A percentile compares a stretch with the other conserved stretches of the same genome.
phyloP scores from a whole-genome alignment of 2,888 invertebrate species.

The Machimus atricapillus region DNA sequence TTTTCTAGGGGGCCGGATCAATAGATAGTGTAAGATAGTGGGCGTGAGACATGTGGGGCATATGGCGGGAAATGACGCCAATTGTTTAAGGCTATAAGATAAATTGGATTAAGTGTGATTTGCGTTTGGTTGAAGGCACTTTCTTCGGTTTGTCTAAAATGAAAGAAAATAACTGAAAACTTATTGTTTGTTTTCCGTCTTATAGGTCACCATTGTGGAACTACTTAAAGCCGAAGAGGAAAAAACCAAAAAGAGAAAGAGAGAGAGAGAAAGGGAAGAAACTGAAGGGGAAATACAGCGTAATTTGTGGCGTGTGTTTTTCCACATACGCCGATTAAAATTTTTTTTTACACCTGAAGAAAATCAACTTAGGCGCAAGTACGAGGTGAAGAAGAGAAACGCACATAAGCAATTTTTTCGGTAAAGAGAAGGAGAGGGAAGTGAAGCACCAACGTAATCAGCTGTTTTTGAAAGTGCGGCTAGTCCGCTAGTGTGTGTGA shows the following conservation, averaged over 20 bases:
- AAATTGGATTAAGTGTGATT: background rate
- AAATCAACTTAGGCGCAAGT: background rate
- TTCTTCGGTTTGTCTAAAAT: background rate
- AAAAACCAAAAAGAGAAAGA: background rate
- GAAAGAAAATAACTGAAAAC: background rate
- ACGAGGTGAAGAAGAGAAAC: background rate
- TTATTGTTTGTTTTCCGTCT: background rate
- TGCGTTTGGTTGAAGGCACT: background rate
- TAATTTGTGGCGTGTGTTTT: constrained; percentile 17
- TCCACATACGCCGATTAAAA: background rate
- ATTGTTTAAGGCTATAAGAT: background rate
- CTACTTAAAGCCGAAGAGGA: background rate
- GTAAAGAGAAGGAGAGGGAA: background rate
- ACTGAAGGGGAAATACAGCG: constrained; percentile 14
- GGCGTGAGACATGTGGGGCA: background rate
- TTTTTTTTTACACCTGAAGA: constrained; percentile 1
- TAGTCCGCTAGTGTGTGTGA: constrained; percentile 38
- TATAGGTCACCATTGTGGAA: constrained; percentile 22
- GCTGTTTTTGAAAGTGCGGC: constrained; percentile 19
- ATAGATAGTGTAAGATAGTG: background rate
- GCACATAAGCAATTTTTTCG: background rate
- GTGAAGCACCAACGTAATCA: constrained; percentile 2
- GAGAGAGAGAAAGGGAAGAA: background rate
- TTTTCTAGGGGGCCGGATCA: background rate
- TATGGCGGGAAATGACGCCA: background rate